phyloP scores from a whole-genome alignment of 2,888 invertebrate genomes.

The Sesamia inferens region DNA sequence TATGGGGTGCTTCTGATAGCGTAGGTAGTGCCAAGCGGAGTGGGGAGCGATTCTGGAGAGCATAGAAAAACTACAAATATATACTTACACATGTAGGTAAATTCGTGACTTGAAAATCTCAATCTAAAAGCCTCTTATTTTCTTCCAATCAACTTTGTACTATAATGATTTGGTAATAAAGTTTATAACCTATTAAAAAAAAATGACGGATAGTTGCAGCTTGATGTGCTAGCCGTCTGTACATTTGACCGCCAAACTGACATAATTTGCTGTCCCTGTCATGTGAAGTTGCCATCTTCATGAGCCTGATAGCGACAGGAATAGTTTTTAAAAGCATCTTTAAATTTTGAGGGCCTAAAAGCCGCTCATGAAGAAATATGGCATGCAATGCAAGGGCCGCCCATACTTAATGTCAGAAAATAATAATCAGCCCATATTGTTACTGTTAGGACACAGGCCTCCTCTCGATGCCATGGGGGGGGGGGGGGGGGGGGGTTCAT shows the following conservation, averaged over 20 bases:
- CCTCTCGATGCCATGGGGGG: too few species aligned
- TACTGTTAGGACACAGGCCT: too few species aligned
- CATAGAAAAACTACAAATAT: background rate
- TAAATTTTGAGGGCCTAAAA: background rate
- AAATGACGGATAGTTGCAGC: too few species aligned
- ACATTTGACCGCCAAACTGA: background rate
- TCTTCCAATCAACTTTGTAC: too few species aligned
- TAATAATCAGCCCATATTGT: too few species aligned
- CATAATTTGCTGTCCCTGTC: background rate
- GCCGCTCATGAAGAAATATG: background rate
- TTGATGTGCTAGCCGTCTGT: too few species aligned
- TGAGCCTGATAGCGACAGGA: background rate
- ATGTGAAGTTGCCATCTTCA: background rate
- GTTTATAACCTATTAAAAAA: too few species aligned
- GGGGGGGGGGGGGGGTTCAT: too few species aligned
- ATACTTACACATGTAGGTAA: background rate
- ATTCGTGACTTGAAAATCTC: background rate
- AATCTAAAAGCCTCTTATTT: background rate
- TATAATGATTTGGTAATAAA: too few species aligned
- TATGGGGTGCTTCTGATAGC: conserved; percentile 13
- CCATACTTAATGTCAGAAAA: background rate
- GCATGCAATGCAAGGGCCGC: background rate
- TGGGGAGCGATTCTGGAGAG: background rate
- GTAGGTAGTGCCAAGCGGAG: background rate
- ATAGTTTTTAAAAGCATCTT: background rate